phyloP scores from a whole-genome alignment of 92 coral and sea anemone species.

The Montipora capitata region DNA sequence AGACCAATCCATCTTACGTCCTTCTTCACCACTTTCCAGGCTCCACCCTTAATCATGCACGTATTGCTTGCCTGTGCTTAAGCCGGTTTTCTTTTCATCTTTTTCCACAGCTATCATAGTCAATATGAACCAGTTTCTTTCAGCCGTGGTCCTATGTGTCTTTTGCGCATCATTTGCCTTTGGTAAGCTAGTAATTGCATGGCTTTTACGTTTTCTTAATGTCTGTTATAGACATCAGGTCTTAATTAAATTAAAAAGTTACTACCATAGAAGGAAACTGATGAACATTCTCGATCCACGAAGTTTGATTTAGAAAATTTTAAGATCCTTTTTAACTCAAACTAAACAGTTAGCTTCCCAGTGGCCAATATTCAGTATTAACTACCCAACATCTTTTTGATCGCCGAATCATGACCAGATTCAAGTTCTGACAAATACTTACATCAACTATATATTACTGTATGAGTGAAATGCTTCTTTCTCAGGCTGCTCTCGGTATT shows the following conservation, averaged over 20 bases:
- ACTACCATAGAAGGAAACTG: too few species aligned
- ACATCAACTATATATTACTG: too few species aligned
- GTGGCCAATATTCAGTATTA: neutral
- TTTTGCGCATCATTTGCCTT: neutral
- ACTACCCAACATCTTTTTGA: neutral
- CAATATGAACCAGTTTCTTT: conserved; percentile 1
- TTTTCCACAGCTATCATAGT: neutral
- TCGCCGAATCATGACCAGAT: neutral
- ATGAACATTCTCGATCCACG: neutral
- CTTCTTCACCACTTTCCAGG: too few species aligned
- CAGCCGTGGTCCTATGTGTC: neutral
- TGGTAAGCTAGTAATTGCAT: neutral
- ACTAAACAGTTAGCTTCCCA: neutral
- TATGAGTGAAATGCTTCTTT: too few species aligned
- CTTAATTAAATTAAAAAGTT: too few species aligned
- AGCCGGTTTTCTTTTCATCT: neutral
- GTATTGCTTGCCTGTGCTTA: neutral
- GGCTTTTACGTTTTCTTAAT: neutral
- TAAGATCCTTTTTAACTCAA: neutral
- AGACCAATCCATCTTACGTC: too few species aligned
- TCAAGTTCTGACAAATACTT: too few species aligned
- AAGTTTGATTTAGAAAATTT: too few species aligned
- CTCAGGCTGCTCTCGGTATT: too few species aligned
- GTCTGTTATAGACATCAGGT: too few species aligned
- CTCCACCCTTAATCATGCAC: neutral